Conservation (phyloP, 2,113 vertebrate genomes). For the Platanista minor region DNA sequence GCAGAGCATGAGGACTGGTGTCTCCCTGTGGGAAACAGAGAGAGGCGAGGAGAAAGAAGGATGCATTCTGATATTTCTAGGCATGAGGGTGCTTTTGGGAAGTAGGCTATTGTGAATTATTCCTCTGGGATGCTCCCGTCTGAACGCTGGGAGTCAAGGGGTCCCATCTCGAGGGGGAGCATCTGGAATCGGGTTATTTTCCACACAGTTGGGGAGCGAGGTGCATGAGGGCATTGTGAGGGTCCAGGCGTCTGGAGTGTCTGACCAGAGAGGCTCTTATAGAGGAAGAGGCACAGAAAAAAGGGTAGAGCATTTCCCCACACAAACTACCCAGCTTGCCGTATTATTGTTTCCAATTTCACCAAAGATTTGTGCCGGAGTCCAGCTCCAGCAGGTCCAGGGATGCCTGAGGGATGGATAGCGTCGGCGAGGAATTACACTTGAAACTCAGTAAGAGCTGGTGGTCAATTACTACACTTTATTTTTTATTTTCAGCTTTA, state of each 20-base stretch:
- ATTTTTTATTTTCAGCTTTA: too few relatives aligned
- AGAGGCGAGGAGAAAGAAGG: neutral
- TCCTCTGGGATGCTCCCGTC: neutral
- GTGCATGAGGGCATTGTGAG: accelerated
- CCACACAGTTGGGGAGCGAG: neutral
- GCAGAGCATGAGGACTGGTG: too few relatives aligned
- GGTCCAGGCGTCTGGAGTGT: neutral
- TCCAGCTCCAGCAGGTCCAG: too few relatives aligned
- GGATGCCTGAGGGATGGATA: too few relatives aligned
- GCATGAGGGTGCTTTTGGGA: neutral
- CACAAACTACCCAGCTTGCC: neutral
- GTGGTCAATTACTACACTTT: too few relatives aligned
- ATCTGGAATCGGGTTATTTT: neutral
- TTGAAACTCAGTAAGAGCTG: too few relatives aligned
- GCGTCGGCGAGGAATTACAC: too few relatives aligned
- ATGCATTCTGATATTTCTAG: neutral
- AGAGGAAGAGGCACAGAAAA: neutral
- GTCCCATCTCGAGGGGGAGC: neutral
- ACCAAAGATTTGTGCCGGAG: neutral
- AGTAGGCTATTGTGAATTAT: neutral
- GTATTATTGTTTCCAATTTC: neutral
- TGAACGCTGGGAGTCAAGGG: neutral
- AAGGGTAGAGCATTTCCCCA: neutral
- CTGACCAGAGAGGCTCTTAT: neutral
- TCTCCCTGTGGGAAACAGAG: neutral